phyloP scores from a whole-genome alignment of 2,113 vertebrate genomes.

The Poeciliopsis occidentalis region DNA sequence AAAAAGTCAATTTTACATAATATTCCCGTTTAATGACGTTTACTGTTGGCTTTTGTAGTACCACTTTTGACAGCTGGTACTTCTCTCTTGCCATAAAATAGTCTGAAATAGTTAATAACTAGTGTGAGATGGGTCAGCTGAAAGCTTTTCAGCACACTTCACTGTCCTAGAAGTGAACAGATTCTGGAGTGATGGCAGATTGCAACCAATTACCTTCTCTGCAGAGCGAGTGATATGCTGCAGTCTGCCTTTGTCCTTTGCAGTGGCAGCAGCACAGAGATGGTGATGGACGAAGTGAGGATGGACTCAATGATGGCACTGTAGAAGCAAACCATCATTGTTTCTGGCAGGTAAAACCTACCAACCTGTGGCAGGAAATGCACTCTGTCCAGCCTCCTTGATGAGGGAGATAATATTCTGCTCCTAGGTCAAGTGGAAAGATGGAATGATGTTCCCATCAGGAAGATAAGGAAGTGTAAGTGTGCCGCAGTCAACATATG shows the following conservation, averaged over 20 bases:
- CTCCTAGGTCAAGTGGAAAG: background rate
- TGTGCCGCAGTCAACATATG: background rate
- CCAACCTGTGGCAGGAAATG: background rate
- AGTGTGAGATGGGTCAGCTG: background rate
- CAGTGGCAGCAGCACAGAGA: background rate
- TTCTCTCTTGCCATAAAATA: constrained; percentile 2
- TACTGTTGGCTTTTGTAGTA: background rate
- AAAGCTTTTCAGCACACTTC: background rate
- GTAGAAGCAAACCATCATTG: background rate
- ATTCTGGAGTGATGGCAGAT: constrained; percentile 1
- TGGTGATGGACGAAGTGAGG: background rate
- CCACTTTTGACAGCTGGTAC: background rate
- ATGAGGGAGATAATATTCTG: background rate
- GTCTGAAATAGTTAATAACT: background rate
- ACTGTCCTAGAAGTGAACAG: background rate
- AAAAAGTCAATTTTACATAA: too few species aligned
- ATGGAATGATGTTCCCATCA: background rate
- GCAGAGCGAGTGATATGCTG: constrained; percentile 2
- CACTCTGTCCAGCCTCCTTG: background rate
- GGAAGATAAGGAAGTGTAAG: background rate
- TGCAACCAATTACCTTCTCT: background rate
- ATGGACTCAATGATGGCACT: background rate
- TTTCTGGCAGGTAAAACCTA: background rate
- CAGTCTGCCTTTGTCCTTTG: background rate
- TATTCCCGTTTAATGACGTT: background rate